Conservation (phyloP, 2,888 invertebrate genomes). For the Eudemis profundana region DNA sequence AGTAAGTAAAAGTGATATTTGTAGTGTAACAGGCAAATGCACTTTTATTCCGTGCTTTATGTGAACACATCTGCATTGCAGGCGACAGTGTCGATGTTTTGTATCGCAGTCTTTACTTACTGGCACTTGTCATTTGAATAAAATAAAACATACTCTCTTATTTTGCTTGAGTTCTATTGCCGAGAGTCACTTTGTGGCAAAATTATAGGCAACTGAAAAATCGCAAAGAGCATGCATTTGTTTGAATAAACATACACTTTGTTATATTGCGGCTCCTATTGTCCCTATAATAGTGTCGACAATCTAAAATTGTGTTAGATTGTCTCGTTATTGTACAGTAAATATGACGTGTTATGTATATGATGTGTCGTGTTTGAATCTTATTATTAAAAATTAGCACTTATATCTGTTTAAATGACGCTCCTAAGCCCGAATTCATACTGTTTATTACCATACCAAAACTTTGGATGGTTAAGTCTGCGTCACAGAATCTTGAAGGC, state of each 20-base stretch:
- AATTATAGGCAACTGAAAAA: constrained; percentile 44
- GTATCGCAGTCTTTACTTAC: constrained; percentile 34
- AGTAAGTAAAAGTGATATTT: constrained; percentile 48
- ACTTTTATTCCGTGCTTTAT: constrained; percentile 43
- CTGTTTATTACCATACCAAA: too few species aligned
- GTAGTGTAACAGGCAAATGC: constrained; percentile 51
- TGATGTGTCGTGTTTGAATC: too few species aligned
- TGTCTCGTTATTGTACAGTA: neutral
- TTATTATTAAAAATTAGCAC: too few species aligned
- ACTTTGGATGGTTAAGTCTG: too few species aligned
- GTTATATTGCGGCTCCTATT: constrained; percentile 11
- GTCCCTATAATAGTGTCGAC: neutral
- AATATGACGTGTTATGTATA: too few species aligned
- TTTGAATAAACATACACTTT: constrained; percentile 21
- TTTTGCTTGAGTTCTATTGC: constrained; percentile 18
- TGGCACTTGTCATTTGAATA: constrained; percentile 36
- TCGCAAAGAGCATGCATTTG: constrained; percentile 3
- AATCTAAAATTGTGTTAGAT: neutral
- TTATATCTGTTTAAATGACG: too few species aligned
- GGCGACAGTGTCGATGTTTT: constrained; percentile 34
- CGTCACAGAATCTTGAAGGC: constrained; percentile 1
- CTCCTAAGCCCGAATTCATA: too few species aligned
- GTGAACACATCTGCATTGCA: constrained; percentile 42
- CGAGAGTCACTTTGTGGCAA: constrained; percentile 42
- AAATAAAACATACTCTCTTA: constrained; percentile 11